Evolutionary conservation across 2,888 invertebrate species (phyloP).

Genomic region (Tachina grossa): DNA sequence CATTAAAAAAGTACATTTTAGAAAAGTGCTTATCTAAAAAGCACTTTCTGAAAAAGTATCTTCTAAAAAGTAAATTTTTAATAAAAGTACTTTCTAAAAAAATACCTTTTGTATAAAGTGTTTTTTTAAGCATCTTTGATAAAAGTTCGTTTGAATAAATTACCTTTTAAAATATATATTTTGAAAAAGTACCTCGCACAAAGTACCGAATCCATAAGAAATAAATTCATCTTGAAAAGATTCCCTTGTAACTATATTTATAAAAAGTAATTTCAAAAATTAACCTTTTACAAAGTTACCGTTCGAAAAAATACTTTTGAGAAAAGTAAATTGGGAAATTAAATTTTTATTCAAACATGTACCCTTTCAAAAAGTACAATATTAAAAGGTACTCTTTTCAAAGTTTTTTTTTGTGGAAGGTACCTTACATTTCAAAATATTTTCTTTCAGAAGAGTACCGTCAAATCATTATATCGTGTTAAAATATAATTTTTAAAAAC

Average conservation of each 20-base stretch:
- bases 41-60: not conserved
- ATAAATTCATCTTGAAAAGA: not conserved
- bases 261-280: not conserved
- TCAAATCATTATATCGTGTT: too few species aligned
- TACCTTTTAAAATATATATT: not conserved
- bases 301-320: not conserved
- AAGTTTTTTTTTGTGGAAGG: not conserved
- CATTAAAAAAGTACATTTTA: not conserved
- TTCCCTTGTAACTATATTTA: not conserved
- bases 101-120: not conserved
- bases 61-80: not conserved
- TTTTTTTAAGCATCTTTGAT: not conserved
- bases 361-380: not conserved
- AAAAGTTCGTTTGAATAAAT: too few species aligned
- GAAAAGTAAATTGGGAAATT: not conserved
- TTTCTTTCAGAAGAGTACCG: too few species aligned
- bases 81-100: not conserved
- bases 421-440: not conserved
- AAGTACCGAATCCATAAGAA: too few species aligned
- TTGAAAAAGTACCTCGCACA: not conserved
- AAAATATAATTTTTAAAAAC: too few species aligned
- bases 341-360: not conserved
- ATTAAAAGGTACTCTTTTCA: not conserved
- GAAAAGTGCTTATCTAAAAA: constrained; percentile 6
- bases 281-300: not conserved